Evolutionary conservation across 2,113 vertebrate species (phyloP).

Genomic region (Pelusios castaneus): DNA sequence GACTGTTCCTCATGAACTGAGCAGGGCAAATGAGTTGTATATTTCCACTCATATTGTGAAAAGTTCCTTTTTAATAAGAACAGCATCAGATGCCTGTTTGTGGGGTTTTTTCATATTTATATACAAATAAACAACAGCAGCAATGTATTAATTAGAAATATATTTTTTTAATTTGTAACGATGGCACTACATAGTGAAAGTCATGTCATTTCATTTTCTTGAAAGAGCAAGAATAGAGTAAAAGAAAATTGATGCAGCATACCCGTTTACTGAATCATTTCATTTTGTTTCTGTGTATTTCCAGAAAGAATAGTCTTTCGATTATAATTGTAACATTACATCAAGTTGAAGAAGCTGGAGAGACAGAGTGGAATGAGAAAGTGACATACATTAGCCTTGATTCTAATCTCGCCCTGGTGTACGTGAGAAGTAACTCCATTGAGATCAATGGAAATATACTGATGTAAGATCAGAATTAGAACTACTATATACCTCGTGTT

Average conservation of each 20-base stretch:
- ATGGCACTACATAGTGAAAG: slow-evolving; percentile 70
- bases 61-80: rapidly evolving
- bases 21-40: neutral
- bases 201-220: slow-evolving; percentile 10
- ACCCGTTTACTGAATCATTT: slow-evolving; percentile 6
- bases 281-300: neutral
- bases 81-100: rapidly evolving
- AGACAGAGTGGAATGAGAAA: neutral
- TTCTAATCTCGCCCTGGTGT: neutral
- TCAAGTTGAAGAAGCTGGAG: neutral
- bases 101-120: neutral
- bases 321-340: neutral
- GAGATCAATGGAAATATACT: neutral
- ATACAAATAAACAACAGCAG: slow-evolving; percentile 24
- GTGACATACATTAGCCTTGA: neutral
- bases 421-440: neutral
- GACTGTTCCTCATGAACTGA: neutral
- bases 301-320: neutral
- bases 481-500: neutral
- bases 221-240: neutral
- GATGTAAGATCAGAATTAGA: rapidly evolving
- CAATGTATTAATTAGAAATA: slow-evolving; percentile 61
- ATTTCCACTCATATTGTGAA: neutral
- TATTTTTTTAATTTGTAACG: slow-evolving; percentile 63
- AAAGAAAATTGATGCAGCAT: slow-evolving; percentile 16